Conservation (phyloP, 2,888 invertebrate genomes). For the Formica aserva region DNA sequence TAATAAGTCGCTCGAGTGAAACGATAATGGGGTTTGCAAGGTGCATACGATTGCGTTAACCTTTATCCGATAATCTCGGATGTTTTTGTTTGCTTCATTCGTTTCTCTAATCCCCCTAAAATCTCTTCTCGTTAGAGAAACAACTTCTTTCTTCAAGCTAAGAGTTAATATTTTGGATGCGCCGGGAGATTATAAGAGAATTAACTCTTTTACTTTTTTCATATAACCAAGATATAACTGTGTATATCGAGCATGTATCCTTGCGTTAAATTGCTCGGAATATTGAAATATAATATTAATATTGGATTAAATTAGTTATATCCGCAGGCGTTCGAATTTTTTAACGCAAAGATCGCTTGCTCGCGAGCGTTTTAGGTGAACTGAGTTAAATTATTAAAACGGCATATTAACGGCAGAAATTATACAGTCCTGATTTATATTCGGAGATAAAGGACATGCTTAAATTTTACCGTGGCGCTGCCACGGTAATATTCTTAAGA, state of each 20-base stretch:
- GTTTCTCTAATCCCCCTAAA: neutral
- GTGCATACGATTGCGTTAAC: conserved; percentile 21
- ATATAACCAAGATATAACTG: neutral
- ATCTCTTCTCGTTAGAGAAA: conserved; percentile 11
- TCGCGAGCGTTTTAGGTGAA: neutral
- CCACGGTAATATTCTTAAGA: conserved; percentile 52
- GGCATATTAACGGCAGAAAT: conserved; percentile 44
- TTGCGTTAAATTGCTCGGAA: neutral
- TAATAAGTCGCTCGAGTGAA: conserved; percentile 35
- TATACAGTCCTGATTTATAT: conserved; percentile 45
- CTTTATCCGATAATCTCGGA: neutral
- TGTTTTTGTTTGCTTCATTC: conserved; percentile 3
- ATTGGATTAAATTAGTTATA: neutral
- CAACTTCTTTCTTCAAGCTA: neutral
- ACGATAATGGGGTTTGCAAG: conserved; percentile 21
- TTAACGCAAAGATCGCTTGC: neutral
- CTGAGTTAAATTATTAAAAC: conserved; percentile 44
- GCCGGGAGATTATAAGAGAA: conserved; percentile 17
- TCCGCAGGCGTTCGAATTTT: neutral
- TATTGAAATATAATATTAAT: neutral
- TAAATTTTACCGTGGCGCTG: conserved; percentile 40
- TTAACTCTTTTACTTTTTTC: conserved; percentile 13
- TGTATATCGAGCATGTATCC: neutral
- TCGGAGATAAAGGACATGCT: conserved; percentile 41
- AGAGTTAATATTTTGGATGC: neutral